Conservation (phyloP, 2,113 vertebrate genomes). For the Phalacrocorax carbo region DNA sequence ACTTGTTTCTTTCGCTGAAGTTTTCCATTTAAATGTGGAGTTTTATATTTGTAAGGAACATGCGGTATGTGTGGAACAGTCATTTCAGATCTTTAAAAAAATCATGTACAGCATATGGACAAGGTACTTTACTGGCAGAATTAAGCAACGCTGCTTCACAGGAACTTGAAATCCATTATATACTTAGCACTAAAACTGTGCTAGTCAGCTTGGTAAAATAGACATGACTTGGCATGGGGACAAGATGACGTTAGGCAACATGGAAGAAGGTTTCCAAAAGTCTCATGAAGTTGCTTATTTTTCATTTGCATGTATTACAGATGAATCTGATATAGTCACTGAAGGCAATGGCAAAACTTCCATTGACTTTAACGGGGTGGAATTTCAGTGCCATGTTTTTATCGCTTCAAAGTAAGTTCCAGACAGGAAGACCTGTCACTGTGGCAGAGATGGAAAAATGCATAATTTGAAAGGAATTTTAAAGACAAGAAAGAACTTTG, state of each 20-base stretch:
- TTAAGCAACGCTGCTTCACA: neutral
- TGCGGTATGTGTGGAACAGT: neutral
- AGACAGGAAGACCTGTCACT: neutral
- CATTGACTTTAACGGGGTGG: neutral
- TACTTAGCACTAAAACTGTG: neutral
- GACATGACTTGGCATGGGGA: neutral
- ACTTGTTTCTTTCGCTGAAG: neutral
- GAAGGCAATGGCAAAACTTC: neutral
- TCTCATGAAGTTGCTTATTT: neutral
- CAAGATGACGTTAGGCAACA: neutral
- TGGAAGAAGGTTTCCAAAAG: neutral
- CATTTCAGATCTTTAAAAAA: neutral
- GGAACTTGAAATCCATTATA: neutral
- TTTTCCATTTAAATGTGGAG: slow-evolving; percentile 10
- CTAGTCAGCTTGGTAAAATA: neutral
- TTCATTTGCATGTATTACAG: neutral
- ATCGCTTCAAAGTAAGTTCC: neutral
- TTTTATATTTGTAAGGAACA: neutral
- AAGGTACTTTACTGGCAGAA: neutral
- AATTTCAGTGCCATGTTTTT: neutral
- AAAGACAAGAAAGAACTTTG: neutral
- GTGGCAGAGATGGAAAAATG: neutral
- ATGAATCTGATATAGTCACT: neutral
- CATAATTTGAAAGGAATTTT: neutral
- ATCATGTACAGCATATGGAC: neutral